phyloP scores from a whole-genome alignment of 2,888 invertebrate genomes.

The Eristalis intricaria region DNA sequence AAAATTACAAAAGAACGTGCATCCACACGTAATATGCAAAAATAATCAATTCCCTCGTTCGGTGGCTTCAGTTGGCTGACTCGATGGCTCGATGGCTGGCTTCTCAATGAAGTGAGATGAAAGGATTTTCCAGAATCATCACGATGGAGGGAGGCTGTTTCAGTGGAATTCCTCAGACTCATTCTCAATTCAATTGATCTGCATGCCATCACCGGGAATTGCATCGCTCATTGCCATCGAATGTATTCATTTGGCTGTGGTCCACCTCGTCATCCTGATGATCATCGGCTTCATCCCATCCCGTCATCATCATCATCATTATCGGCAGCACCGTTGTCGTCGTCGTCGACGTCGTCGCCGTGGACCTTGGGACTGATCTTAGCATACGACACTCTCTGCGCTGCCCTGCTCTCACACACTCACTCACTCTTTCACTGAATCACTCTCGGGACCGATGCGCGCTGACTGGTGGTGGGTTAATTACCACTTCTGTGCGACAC shows the following conservation, averaged over 20 bases:
- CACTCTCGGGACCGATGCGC: not conserved
- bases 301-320: not conserved
- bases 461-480: slow-evolving; percentile 54
- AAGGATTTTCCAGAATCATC: slow-evolving; percentile 71
- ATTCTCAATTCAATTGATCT: slow-evolving; percentile 67
- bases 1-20: slow-evolving; percentile 63
- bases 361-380: not conserved
- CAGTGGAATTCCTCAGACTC: slow-evolving; percentile 59
- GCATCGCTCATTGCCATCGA: slow-evolving; percentile 62
- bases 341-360: not conserved
- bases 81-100: slow-evolving; percentile 14
- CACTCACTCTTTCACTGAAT: no score
- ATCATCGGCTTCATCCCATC: not conserved
- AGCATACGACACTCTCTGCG: not conserved
- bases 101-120: slow-evolving; percentile 68
- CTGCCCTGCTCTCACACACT: not conserved
- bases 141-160: slow-evolving; percentile 36
- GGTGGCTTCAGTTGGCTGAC: slow-evolving; percentile 11
- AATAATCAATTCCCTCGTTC: slow-evolving; percentile 58
- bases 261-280: not conserved
- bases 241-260: slow-evolving; percentile 49
- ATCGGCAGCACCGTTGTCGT: not conserved
- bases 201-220: slow-evolving; percentile 60
- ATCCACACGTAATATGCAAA: slow-evolving; percentile 68
- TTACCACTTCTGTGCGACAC: slow-evolving; percentile 70